Percentiles rank a stretch among this genome's conserved stretches.
Conservation (phyloP, 2,888 invertebrate species). For the Tetranychus piercei region DNA sequence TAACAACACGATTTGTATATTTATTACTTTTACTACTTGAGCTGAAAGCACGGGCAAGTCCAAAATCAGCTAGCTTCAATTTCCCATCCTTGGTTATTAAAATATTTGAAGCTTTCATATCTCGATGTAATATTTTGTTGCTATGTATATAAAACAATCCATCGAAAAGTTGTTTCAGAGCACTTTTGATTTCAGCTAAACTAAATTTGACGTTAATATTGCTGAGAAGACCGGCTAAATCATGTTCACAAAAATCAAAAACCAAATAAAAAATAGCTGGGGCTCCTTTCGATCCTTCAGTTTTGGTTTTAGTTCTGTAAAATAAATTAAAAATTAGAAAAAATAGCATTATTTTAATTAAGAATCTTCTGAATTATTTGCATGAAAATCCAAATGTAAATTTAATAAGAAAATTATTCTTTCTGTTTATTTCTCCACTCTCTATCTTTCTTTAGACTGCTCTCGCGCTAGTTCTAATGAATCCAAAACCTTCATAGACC, state of each 20-base stretch:
- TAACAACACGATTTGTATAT: conserved; percentile 71
- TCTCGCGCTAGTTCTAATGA: too few relatives aligned
- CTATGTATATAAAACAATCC: conserved; percentile 90
- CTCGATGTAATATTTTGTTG: conserved; percentile 56
- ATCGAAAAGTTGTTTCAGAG: conserved; percentile 63
- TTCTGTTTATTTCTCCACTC: too few relatives aligned
- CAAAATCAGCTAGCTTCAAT: conserved; percentile 90
- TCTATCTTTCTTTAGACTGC: too few relatives aligned
- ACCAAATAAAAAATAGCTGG: conserved; percentile 80
- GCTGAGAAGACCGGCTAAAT: conserved; percentile 81
- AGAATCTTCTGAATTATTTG: too few relatives aligned
- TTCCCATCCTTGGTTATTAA: conserved; percentile 85
- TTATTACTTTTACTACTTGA: conserved; percentile 58
- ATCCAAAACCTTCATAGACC: too few relatives aligned
- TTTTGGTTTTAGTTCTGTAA: conserved; percentile 5
- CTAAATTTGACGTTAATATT: conserved; percentile 90
- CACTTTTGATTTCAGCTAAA: conserved; percentile 93
- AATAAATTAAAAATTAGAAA: background rate
- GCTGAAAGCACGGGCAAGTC: conserved; percentile 74
- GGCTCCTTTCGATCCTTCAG: conserved; percentile 36
- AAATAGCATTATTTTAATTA: background rate
- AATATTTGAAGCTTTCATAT: conserved; percentile 98
- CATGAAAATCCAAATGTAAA: too few relatives aligned
- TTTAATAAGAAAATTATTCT: background rate
- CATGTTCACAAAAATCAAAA: conserved; percentile 97